Evolutionary conservation across 2,888 invertebrate genomes (phyloP).

Genomic region (Alloplasta piceator): DNA sequence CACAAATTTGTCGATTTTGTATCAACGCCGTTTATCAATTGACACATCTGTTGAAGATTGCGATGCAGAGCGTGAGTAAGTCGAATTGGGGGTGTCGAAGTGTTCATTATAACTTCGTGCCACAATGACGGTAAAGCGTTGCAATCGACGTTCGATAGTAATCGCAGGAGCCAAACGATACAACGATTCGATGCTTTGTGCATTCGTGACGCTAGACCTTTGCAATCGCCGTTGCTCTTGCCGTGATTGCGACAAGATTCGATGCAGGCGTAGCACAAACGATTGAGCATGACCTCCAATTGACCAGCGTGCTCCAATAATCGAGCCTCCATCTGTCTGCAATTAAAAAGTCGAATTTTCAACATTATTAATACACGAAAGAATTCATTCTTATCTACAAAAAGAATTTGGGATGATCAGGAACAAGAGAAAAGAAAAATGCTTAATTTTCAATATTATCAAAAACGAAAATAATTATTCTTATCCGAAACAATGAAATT

Average conservation of each 20-base stretch:
- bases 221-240: constrained; percentile 67
- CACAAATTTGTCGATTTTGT: constrained; percentile 96
- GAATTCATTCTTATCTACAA: too few relatives aligned
- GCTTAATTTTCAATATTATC: too few relatives aligned
- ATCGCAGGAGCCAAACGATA: constrained; percentile 74
- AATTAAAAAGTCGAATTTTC: constrained; percentile 49
- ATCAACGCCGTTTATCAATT: constrained; percentile 89
- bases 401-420: too few relatives aligned
- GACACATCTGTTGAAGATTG: constrained; percentile 85
- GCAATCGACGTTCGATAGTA: constrained; percentile 72
- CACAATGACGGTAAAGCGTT: constrained; percentile 75
- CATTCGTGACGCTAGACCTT: constrained; percentile 74
- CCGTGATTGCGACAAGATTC: constrained; percentile 68
- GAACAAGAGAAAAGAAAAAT: too few relatives aligned
- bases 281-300: constrained; percentile 89
- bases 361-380: too few relatives aligned
- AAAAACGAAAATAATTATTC: too few relatives aligned
- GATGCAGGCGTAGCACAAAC: constrained; percentile 85
- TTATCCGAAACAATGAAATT: too few relatives aligned
- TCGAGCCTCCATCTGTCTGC: constrained; percentile 89
- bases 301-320: constrained; percentile 92
- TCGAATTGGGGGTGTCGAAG: constrained; percentile 71
- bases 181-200: constrained; percentile 75
- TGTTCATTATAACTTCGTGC: constrained; percentile 80
- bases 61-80: constrained; percentile 72